A percentile compares a stretch with the other conserved stretches of the same genome.
phyloP scores from a whole-genome alignment of 1,140 invertebrate species.

The Tribolium madens region DNA sequence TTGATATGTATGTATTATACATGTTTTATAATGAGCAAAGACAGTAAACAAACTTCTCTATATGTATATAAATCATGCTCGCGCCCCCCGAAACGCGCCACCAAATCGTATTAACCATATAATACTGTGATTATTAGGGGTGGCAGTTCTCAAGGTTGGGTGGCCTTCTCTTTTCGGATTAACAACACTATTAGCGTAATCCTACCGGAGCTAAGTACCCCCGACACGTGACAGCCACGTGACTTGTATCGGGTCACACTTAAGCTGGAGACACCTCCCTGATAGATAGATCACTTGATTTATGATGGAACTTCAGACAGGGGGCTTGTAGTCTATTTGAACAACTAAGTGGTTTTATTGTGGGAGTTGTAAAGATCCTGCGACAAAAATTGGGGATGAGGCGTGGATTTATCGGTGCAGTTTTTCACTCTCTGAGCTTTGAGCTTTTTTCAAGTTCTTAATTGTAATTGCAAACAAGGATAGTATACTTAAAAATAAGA shows the following conservation, averaged over 20 bases:
- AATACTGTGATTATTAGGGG: slow-evolving; percentile 17
- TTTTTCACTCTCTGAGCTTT: not conserved
- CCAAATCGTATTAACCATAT: slow-evolving; percentile 19
- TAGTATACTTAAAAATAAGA: too few species aligned
- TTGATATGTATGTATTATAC: too few species aligned
- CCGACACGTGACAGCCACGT: slow-evolving; percentile 35
- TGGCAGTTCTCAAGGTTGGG: slow-evolving; percentile 31
- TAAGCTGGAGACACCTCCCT: slow-evolving; percentile 36
- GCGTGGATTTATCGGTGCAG: not conserved
- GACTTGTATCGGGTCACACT: slow-evolving; percentile 33
- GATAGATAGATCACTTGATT: slow-evolving; percentile 42
- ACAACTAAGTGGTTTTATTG: slow-evolving; percentile 19
- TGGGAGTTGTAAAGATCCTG: slow-evolving; percentile 4
- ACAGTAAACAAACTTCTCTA: not conserved
- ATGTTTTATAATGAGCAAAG: too few species aligned
- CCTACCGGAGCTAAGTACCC: slow-evolving; percentile 31
- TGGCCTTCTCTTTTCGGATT: slow-evolving; percentile 39
- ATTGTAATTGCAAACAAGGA: too few species aligned
- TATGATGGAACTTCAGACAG: not conserved
- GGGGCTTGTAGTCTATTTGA: slow-evolving; percentile 23
- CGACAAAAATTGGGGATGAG: not conserved
- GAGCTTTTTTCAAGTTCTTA: too few species aligned
- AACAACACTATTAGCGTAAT: slow-evolving; percentile 46
- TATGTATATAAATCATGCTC: slow-evolving; percentile 4
- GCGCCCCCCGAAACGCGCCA: not conserved